Conservation (phyloP, 2,113 vertebrate genomes). For the Hippocampus zosterae region DNA sequence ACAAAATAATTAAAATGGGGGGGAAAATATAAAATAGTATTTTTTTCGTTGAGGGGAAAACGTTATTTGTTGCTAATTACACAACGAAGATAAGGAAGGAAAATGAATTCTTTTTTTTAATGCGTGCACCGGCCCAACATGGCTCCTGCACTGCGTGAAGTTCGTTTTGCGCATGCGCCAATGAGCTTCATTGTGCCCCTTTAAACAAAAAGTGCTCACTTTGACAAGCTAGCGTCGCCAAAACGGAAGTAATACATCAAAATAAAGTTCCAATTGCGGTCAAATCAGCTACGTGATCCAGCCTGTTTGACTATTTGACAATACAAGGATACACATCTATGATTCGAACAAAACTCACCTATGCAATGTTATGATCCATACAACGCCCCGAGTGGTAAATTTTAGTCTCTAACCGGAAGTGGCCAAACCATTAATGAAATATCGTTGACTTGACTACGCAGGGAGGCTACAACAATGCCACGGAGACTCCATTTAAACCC, state of each 20-base stretch:
- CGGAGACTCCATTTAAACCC: background rate
- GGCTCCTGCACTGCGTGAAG: too few species aligned
- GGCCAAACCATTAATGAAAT: background rate
- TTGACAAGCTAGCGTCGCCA: background rate
- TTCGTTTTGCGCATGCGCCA: background rate
- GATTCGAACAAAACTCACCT: too few species aligned
- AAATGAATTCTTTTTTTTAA: too few species aligned
- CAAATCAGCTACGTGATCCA: background rate
- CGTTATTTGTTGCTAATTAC: too few species aligned
- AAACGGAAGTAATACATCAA: background rate
- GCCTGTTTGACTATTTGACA: background rate
- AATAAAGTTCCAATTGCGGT: background rate
- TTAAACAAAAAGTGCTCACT: background rate
- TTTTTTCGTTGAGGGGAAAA: background rate
- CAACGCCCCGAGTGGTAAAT: background rate
- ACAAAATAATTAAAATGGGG: too few species aligned
- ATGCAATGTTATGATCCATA: background rate
- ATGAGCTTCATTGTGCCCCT: too few species aligned
- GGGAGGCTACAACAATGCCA: slow-evolving; percentile 7
- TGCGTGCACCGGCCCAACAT: background rate
- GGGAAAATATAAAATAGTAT: too few species aligned
- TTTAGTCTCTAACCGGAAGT: slow-evolving; percentile 1
- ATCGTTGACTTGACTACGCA: background rate
- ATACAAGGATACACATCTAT: background rate
- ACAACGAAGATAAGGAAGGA: too few species aligned